Evolutionary conservation across 37 sponge, comb jelly and placozoan genomes (phyloP), one percentile per base, ranked within the genome.

Genomic region (Halichondria panicea): DNA sequence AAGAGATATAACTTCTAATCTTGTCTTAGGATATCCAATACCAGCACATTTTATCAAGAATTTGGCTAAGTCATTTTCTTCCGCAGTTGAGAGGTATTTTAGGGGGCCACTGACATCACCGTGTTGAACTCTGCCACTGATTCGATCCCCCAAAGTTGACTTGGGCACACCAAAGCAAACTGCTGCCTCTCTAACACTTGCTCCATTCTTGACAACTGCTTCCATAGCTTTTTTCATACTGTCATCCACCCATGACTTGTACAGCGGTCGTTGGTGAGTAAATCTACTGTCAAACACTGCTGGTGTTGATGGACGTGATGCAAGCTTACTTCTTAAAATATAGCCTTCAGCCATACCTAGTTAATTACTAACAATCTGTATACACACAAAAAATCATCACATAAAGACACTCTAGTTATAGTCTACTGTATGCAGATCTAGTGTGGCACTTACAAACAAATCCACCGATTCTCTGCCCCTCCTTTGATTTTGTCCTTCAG

Each of bases 61-160:
- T 22, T 12, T 40, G 27, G 32, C 64, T 30, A 63, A 12, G 21
- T 63, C 64, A 2, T 31, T 35, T 27, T 63, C 34, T 27, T 63
- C 64, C 5, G 5, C 64, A 63, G 21, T 35, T 21, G 21, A 33
- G 19, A 63, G 64, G 30, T 63, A 63, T 35, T 27, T 63, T 5
- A 46, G 35, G 21, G 52, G 76, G 3, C 76, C 76, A 62, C 63
- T 59, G 8, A 43, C 9, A 18, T 8, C 60, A 9, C 76, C 76
- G 4, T 40, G 63, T 13, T 28, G 30, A 39, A 75, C 76, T 60
- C 61, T 18, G 18, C 76, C 76, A 37, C 76, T 57, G 11, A 40
- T 63, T 25, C 63, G 3, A 42, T 75, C 76, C 12, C 76, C 62
- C 8, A 75, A 46, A 25, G 76, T 75, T 13, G 76, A 75, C 60